These are phyloP conservation scores for Augiades crinisus DNA, from an alignment of 2,888 invertebrate species.

Conservation along the genomic window DNA sequence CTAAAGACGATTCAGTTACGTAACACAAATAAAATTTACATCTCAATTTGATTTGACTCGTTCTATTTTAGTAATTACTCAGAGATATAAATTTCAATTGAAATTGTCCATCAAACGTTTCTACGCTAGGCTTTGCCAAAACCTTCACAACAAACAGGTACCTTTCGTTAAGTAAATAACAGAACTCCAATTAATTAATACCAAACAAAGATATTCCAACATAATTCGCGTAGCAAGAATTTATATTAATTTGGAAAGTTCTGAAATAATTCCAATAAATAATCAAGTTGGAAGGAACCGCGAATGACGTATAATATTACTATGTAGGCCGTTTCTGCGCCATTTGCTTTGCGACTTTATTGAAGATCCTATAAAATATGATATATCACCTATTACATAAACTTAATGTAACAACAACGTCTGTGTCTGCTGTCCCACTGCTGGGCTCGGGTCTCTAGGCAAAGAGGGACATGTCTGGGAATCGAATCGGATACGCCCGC, in stretches of 20 bases:
- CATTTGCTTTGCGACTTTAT: slow-evolving; percentile 14
- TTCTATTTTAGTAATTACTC: no score
- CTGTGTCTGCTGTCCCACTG: no score
- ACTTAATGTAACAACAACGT: no score
- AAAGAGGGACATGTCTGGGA: no score
- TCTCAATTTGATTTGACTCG: no score
- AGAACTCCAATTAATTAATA: slow-evolving; percentile 20
- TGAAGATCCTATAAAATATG: background rate
- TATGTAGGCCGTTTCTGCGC: slow-evolving; percentile 10
- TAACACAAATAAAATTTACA: no score
- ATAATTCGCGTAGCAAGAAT: slow-evolving; percentile 17
- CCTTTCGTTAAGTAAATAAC: slow-evolving; percentile 13
- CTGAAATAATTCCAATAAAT: slow-evolving; percentile 25
- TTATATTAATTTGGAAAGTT: slow-evolving; percentile 26
- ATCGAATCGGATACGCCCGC: no score
- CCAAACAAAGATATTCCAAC: slow-evolving; percentile 20
- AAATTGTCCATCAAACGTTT: no score
- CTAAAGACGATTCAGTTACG: no score
- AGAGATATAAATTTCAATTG: no score
- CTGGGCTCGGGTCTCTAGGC: no score
- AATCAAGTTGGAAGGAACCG: slow-evolving; percentile 10
- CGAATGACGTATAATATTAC: slow-evolving; percentile 7
- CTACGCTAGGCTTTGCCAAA: background rate
- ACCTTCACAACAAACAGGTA: slow-evolving; percentile 1
- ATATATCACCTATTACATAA: no score